A percentile compares a stretch with the other conserved stretches of the same genome.
Evolutionary conservation across 1,140 invertebrate species (phyloP).

Genomic region (Diachasma alloeum): DNA sequence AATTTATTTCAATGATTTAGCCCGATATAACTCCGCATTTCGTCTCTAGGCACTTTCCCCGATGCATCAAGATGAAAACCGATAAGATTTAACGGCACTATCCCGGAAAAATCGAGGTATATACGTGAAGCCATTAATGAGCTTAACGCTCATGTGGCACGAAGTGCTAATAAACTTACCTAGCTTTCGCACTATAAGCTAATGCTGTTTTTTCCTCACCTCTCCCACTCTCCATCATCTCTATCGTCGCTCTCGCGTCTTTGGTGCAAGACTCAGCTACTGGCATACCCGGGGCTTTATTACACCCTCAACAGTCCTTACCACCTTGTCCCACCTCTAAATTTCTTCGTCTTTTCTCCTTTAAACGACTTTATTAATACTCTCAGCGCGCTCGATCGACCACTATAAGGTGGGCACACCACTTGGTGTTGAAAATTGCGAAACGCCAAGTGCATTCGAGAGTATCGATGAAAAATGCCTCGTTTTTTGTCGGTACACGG

Average conservation of each 20-base stretch:
- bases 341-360: background rate
- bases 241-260: background rate
- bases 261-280: background rate
- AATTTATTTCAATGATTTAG: background rate
- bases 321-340: background rate
- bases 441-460: conserved; percentile 12
- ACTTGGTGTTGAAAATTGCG: background rate
- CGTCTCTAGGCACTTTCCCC: background rate
- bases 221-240: background rate
- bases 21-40: background rate
- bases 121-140: background rate
- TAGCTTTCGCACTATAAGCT: background rate
- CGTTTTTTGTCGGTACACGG: background rate
- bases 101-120: background rate
- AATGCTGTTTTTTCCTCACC: background rate
- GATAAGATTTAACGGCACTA: background rate
- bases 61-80: background rate
- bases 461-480: background rate
- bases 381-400: background rate
- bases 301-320: conserved; percentile 6
- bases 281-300: background rate
- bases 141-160: background rate
- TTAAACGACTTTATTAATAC: conserved; percentile 13
- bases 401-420: background rate
- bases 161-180: background rate